Percentiles rank a stretch among this genome's conserved stretches.
Conservation (phyloP, 2,888 invertebrate species). For the Julus scandinavius region DNA sequence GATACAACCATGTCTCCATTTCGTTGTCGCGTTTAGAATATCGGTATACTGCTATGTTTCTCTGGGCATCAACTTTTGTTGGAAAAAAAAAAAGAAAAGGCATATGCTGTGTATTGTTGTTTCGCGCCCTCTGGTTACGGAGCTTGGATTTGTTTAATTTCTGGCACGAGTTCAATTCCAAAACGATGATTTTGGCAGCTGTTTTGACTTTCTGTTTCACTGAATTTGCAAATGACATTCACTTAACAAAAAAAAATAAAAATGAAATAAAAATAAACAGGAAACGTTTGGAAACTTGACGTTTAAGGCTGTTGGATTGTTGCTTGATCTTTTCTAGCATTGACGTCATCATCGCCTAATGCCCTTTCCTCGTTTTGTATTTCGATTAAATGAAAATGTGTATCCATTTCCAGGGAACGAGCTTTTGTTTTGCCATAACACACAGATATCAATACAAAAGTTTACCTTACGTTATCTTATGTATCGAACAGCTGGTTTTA, state of each 20-base stretch:
- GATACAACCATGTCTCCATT: not conserved
- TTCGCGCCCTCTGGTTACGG: conserved; percentile 19
- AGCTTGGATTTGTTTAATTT: conserved; percentile 30
- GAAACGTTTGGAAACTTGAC: conserved; percentile 40
- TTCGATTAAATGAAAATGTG: not conserved
- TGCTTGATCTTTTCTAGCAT: not conserved
- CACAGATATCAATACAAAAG: no score
- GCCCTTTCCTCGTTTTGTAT: not conserved
- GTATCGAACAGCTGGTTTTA: no score
- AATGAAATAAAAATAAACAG: conserved; percentile 41
- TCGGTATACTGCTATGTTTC: not conserved
- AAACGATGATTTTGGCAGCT: conserved; percentile 31
- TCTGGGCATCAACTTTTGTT: not conserved
- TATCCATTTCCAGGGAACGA: not conserved
- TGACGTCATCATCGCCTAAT: not conserved
- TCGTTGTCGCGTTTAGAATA: not conserved
- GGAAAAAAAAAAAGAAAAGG: not conserved
- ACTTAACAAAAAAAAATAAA: conserved; percentile 39
- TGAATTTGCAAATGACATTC: conserved; percentile 45
- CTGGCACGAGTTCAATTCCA: not conserved
- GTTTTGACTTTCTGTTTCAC: conserved; percentile 45
- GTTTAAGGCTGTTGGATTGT: conserved; percentile 26
- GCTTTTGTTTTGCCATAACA: no score
- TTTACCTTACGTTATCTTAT: no score
- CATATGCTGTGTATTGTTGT: not conserved